Evolutionary conservation across 2,888 invertebrate species (phyloP).

Genomic region (Ormyrus nitidulus): DNA sequence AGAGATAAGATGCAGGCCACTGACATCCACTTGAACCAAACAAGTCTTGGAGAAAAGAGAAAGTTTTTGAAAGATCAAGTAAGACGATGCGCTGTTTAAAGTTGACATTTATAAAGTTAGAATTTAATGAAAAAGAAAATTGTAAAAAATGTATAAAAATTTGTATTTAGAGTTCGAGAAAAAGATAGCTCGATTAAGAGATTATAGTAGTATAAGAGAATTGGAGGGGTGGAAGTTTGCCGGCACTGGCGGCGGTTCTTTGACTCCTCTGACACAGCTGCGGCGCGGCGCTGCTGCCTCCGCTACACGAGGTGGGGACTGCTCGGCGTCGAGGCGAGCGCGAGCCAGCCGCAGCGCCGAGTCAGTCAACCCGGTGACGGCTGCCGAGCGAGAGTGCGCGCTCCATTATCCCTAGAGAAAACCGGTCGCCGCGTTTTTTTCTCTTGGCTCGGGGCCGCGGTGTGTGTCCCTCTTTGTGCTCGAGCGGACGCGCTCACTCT

Average conservation of each 20-base stretch:
- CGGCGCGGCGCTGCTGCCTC: not conserved
- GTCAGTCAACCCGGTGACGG: conserved; percentile 75
- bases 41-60: too few species aligned
- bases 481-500: not conserved
- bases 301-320: not conserved
- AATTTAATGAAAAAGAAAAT: too few species aligned
- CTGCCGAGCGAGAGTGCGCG: conserved; percentile 59
- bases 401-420: conserved; percentile 10
- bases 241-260: not conserved
- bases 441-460: conserved; percentile 23
- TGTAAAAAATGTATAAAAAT: too few species aligned
- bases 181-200: too few species aligned
- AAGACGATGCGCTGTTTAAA: too few species aligned
- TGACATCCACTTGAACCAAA: too few species aligned
- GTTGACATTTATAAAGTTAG: too few species aligned
- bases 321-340: not conserved
- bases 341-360: conserved; percentile 56
- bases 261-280: conserved; percentile 1
- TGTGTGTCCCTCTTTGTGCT: not conserved
- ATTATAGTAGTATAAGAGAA: too few species aligned
- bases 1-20: too few species aligned
- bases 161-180: too few species aligned
- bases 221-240: not conserved
- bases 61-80: too few species aligned
- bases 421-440: too few species aligned